phyloP scores from a whole-genome alignment of 2,797 vertebrate species.

The Fistularia commersonii region DNA sequence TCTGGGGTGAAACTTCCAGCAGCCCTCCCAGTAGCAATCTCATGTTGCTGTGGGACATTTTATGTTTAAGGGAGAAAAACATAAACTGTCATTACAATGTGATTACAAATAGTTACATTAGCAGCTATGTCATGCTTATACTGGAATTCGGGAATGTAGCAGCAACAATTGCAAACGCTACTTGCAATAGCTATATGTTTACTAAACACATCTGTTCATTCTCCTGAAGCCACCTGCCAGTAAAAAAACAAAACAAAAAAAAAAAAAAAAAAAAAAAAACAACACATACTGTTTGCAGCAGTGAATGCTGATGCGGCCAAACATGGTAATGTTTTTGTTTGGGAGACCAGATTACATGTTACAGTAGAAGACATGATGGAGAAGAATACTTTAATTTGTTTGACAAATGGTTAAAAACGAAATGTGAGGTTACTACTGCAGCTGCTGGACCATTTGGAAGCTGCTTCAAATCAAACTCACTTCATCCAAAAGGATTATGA shows the following conservation, averaged over 20 bases:
- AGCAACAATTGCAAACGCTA: background rate
- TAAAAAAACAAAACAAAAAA: background rate
- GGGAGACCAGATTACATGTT: slow-evolving; percentile 2
- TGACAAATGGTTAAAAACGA: background rate
- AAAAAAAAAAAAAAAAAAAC: background rate
- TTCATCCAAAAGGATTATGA: slow-evolving; percentile 12
- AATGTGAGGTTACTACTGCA: too few species aligned
- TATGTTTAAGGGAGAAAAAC: too few species aligned
- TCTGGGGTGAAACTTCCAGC: too few species aligned
- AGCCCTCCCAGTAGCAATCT: too few species aligned
- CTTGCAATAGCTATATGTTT: background rate
- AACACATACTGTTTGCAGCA: slow-evolving; percentile 6
- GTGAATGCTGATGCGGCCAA: slow-evolving; percentile 6
- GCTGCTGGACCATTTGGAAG: slow-evolving; percentile 4
- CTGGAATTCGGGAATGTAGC: background rate
- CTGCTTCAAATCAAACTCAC: background rate
- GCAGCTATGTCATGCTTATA: background rate
- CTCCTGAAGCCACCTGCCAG: background rate
- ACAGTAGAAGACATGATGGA: slow-evolving; percentile 1
- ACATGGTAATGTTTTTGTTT: slow-evolving; percentile 14
- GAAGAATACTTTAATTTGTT: background rate
- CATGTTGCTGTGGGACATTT: too few species aligned
- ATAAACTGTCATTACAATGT: too few species aligned
- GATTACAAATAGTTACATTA: background rate
- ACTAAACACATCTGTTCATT: slow-evolving; percentile 13